Conservation (phyloP, 2,797 vertebrate species). For the Centropyge bicolor region DNA sequence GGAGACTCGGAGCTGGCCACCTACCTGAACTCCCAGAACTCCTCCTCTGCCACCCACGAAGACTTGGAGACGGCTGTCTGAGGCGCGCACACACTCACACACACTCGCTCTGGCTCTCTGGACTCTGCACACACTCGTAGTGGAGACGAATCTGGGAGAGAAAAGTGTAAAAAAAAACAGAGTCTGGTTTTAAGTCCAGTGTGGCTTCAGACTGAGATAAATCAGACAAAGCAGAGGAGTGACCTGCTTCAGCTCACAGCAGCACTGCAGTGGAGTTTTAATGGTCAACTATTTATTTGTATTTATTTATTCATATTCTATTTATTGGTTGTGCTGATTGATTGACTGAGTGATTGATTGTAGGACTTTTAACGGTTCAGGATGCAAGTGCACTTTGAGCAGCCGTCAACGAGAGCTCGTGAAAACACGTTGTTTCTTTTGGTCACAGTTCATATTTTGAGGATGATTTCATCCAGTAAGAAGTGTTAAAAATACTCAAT, state of each 20-base stretch:
- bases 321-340: constrained; percentile 82
- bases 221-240: background rate
- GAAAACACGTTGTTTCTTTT: constrained; percentile 32
- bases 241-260: constrained; percentile 43
- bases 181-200: constrained; percentile 18
- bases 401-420: constrained; percentile 29
- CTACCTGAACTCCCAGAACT: constrained; percentile 88
- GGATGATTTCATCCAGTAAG: background rate
- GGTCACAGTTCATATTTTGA: constrained; percentile 9
- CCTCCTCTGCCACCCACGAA: constrained; percentile 86
- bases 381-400: constrained; percentile 76
- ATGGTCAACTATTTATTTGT: constrained; percentile 78
- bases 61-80: constrained; percentile 98
- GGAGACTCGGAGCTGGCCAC: constrained; percentile 91
- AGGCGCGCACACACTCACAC: constrained; percentile 59
- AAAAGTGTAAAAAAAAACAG: constrained; percentile 4
- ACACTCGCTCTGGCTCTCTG: constrained; percentile 26
- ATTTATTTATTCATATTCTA: constrained; percentile 86
- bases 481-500: constrained; percentile 7
- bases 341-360: constrained; percentile 65
- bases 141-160: constrained; percentile 23
- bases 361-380: constrained; percentile 55
- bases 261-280: constrained; percentile 59
- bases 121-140: constrained; percentile 46
- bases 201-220: constrained; percentile 17